A percentile compares a stretch with the other conserved stretches of the same genome.
Conservation (phyloP, 2,888 invertebrate species). For the Phorcus lineatus region DNA sequence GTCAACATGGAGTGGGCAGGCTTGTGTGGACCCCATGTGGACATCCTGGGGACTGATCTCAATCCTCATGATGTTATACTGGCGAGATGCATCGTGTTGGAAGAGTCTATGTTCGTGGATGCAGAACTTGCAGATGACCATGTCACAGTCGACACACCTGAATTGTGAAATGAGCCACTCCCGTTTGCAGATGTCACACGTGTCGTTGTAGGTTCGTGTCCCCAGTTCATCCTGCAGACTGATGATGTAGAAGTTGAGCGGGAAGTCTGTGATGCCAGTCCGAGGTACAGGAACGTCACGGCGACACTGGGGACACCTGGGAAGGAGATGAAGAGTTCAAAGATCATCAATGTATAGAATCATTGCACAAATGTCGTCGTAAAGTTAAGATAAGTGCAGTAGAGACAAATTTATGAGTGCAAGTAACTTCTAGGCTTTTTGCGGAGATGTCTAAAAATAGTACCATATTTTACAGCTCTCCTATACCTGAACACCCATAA, state of each 20-base stretch:
- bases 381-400: no score
- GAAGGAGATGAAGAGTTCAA: conserved; percentile 39
- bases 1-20: conserved; percentile 52
- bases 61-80: conserved; percentile 59
- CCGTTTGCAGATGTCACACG: conserved; percentile 61
- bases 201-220: conserved; percentile 53
- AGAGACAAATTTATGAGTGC: no score
- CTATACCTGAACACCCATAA: no score
- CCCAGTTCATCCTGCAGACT: conserved; percentile 68
- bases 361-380: no score
- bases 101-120: conserved; percentile 65
- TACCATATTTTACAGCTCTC: no score
- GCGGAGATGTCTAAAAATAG: no score
- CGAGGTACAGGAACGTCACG: conserved; percentile 62
- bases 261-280: conserved; percentile 64
- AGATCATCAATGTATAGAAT: no score
- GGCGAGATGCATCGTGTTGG: conserved; percentile 44
- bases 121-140: conserved; percentile 67
- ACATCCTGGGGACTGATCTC: conserved; percentile 53
- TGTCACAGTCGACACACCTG: conserved; percentile 65
- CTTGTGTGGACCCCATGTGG: conserved; percentile 48
- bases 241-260: conserved; percentile 66
- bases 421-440: no score
- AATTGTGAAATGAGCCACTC: conserved; percentile 65
- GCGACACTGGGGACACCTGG: conserved; percentile 50